Conservation (phyloP, 2,113 vertebrate genomes). For the Sphaerodactylus townsendi region DNA sequence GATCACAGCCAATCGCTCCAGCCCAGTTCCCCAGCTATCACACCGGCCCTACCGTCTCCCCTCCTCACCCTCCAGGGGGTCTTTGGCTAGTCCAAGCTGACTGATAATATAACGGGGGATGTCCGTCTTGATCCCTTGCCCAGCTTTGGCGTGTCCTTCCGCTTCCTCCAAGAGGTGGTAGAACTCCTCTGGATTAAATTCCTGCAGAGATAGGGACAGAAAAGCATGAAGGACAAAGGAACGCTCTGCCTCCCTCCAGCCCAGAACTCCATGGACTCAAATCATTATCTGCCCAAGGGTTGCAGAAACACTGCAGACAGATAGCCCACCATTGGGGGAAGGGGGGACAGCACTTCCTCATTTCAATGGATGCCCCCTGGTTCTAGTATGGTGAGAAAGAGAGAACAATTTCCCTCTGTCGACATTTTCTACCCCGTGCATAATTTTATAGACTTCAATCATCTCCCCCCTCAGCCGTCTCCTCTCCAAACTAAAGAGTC, state of each 20-base stretch:
- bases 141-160: slow-evolving; percentile 93
- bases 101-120: slow-evolving; percentile 95
- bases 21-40: too few species aligned
- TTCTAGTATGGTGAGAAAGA: too few species aligned
- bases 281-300: not conserved
- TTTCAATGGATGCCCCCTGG: too few species aligned
- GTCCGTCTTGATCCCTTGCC: slow-evolving; percentile 92
- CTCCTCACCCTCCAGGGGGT: slow-evolving; percentile 85
- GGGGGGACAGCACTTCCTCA: too few species aligned
- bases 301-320: not conserved
- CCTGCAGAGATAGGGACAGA: slow-evolving; percentile 70
- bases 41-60: accelerated
- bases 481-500: too few species aligned
- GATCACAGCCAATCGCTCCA: not conserved
- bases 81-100: slow-evolving; percentile 90
- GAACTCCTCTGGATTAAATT: slow-evolving; percentile 96
- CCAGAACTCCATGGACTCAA: not conserved
- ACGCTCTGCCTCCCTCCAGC: not conserved
- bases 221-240: not conserved
- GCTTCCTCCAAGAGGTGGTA: slow-evolving; percentile 95
- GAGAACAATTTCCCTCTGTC: too few species aligned
- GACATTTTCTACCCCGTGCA: too few species aligned
- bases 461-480: too few species aligned
- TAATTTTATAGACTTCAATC: too few species aligned
- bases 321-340: not conserved